Percentiles rank a stretch among this genome's conserved stretches.
These are phyloP conservation scores for Aelia acuminata DNA, from an alignment of 2,888 invertebrate species.

Conservation along the genomic window DNA sequence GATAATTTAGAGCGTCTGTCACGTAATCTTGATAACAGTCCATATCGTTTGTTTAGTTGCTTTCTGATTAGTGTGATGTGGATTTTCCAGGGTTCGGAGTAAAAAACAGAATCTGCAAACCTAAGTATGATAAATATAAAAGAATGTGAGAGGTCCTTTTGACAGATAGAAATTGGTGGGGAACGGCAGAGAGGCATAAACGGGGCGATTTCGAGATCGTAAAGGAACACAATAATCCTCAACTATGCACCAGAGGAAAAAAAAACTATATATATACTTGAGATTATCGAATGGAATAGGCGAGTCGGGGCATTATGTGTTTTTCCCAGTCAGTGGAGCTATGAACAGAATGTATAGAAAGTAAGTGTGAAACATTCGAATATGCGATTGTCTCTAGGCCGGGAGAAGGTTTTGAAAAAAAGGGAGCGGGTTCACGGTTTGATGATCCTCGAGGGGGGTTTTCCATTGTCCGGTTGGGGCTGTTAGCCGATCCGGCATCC, in stretches of 20 bases:
- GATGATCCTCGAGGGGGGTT: conserved; percentile 7
- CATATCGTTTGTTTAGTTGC: too few species aligned
- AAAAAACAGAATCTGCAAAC: not conserved
- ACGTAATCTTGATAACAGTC: too few species aligned
- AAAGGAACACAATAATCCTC: conserved; percentile 31
- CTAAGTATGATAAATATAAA: not conserved
- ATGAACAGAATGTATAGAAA: conserved; percentile 60
- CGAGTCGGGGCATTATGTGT: conserved; percentile 53
- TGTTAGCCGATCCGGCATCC: conserved; percentile 52
- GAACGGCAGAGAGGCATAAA: not conserved
- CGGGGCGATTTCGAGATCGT: not conserved
- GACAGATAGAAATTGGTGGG: not conserved
- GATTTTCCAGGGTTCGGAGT: not conserved
- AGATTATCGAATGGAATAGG: conserved; percentile 48
- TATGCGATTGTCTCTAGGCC: conserved; percentile 52
- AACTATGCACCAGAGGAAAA: conserved; percentile 8
- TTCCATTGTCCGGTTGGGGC: conserved; percentile 27
- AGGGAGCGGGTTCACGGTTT: conserved; percentile 50
- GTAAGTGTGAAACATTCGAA: conserved; percentile 59
- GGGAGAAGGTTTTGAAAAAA: conserved; percentile 28
- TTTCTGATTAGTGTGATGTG: too few species aligned
- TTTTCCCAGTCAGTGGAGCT: conserved; percentile 52
- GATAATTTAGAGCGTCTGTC: too few species aligned
- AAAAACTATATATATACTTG: not conserved
- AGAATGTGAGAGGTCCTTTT: not conserved